Evolutionary conservation across 2,888 invertebrate species (phyloP).

Genomic region (Acrobasis consociella): DNA sequence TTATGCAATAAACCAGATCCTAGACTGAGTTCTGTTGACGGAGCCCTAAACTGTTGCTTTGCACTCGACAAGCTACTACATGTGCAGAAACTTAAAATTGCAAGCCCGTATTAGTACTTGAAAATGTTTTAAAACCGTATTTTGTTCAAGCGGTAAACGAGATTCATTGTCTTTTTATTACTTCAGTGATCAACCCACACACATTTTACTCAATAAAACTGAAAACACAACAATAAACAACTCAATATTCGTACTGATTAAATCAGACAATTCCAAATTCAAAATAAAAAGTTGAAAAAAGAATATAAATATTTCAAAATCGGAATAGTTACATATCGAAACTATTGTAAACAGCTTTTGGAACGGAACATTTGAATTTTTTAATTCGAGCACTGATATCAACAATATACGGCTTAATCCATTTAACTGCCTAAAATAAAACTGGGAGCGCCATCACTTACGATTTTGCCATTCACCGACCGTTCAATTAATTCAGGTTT

Average conservation of each 20-base stretch:
- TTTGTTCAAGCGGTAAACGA: background rate
- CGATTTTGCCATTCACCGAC: conserved; percentile 13
- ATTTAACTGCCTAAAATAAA: conserved; percentile 13
- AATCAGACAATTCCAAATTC: too few species aligned
- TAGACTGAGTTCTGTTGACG: conserved; percentile 32
- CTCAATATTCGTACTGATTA: too few species aligned
- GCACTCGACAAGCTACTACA: conserved; percentile 1
- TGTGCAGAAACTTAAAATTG: conserved; percentile 4
- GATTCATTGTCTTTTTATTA: too few species aligned
- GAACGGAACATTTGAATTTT: background rate
- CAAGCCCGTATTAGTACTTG: background rate
- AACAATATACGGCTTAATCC: background rate
- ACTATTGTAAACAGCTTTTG: background rate
- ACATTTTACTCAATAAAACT: too few species aligned
- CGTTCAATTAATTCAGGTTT: conserved; percentile 22
- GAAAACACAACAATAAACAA: too few species aligned
- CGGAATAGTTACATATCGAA: background rate
- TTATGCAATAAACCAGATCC: conserved; percentile 45
- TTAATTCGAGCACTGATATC: background rate
- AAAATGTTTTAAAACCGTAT: background rate
- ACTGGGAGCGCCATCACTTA: conserved; percentile 18
- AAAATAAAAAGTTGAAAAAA: background rate
- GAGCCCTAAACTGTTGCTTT: conserved; percentile 32
- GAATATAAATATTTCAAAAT: background rate
- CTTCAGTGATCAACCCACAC: too few species aligned